Base-by-base conservation (phyloP, 2,113 vertebrate species). In the Rhinichthys klamathensis region DNA sequence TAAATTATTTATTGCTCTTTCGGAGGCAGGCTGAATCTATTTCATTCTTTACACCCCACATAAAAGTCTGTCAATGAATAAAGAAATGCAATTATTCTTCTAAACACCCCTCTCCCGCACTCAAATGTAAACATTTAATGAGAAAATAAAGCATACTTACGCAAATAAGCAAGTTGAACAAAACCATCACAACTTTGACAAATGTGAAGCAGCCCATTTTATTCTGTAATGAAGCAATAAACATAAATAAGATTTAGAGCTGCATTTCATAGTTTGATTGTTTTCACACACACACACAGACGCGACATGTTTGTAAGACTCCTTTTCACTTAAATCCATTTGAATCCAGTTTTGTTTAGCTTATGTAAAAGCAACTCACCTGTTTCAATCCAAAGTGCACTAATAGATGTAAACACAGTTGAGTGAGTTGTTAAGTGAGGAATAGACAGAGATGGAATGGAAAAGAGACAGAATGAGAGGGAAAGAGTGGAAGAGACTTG, bases 181-280 rank as follows among this genome's bases (percentile, higher is more conserved):
- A 77, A 89, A 96, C 49, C 96, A 97, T 97, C 92, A 96, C 93
- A 54, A 94, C 89, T 91, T 97, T 97, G 91, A 97, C 87, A 83
- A 97, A 97, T 79, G 91, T 94, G 92, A 96, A 97, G 93, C 93
- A 96, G 84, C 95, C 92, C 98, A 98, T 99, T 91, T 93, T 95
- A 87, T 93, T 89, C 93, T 95, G 91, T 56, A 89, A 90, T 83
- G 85, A 88, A 89, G 60, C 89, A 16, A 82, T 46, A 73, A 15
- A 70, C 38, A 86, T 87, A 60, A 81, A 89, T 41, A 41, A 41
- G 41, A 41, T 9, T 74, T 35, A 84, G 27, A 38, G 69, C 76
- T 49, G 35, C 23, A 7, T 70, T 73, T 83, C 58, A 63, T 69
- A n/a, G 86, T 79, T 84, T 84, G 67, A 73, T 49, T 75, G 1